Conservation (phyloP, 2,797 vertebrate species). For the Sus cebifrons region DNA sequence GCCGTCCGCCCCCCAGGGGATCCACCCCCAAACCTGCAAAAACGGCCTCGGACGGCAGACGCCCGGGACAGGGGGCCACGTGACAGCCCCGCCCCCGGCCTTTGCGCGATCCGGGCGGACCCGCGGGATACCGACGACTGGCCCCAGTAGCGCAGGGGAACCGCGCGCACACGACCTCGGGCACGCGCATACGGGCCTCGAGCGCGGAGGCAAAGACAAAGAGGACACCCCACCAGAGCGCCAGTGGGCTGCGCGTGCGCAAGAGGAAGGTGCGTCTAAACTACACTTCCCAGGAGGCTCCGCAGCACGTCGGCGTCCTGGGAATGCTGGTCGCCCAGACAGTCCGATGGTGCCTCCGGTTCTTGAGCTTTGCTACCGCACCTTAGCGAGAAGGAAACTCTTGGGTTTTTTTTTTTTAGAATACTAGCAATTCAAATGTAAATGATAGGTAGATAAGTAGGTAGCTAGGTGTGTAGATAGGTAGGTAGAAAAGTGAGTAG, state of each 20-base stretch:
- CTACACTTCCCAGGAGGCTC: slow-evolving; percentile 50
- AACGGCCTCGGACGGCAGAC: not conserved
- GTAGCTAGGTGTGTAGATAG: no score
- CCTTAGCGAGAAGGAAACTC: accelerated
- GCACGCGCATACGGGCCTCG: not conserved
- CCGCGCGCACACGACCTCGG: not conserved
- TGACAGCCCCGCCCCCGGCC: not conserved
- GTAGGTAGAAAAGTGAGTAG: no score
- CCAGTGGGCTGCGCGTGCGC: not conserved
- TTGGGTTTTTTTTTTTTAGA: not conserved
- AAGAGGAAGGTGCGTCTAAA: not conserved
- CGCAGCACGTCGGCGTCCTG: not conserved
- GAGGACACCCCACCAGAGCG: not conserved
- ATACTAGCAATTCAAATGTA: not conserved
- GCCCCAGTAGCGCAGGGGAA: accelerated
- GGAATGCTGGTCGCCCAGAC: not conserved
- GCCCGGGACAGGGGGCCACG: not conserved
- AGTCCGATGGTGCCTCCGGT: accelerated
- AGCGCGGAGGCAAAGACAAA: slow-evolving; percentile 7
- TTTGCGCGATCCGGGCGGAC: accelerated
- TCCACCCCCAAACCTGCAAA: not conserved
- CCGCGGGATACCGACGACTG: no score
- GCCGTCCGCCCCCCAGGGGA: not conserved
- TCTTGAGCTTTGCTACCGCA: accelerated
- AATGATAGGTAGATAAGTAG: no score